Evolutionary conservation across 2,113 vertebrate species (phyloP).

Genomic region (Periophthalmus modestus): DNA sequence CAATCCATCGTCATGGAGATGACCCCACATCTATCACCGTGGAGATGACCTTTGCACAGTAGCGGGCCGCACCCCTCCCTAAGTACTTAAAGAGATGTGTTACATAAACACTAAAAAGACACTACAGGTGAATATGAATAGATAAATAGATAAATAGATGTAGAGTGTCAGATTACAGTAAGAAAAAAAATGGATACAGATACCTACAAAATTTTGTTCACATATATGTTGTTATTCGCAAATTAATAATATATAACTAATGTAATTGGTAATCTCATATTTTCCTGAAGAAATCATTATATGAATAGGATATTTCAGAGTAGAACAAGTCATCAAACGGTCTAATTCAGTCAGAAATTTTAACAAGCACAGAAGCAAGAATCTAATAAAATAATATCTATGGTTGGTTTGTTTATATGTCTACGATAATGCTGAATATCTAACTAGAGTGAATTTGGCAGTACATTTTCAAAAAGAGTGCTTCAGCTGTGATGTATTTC

Average conservation of each 20-base stretch:
- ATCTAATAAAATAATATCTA: background rate
- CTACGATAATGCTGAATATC: conserved; percentile 48
- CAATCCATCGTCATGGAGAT: conserved; percentile 71
- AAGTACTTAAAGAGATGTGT: conserved; percentile 29
- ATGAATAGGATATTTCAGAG: background rate
- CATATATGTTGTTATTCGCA: background rate
- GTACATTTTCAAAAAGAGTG: conserved; percentile 53
- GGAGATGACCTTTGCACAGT: conserved; percentile 60
- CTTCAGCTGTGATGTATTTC: conserved; percentile 43
- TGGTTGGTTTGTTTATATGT: conserved; percentile 38
- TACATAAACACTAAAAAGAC: conserved; percentile 20
- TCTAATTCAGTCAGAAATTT: background rate
- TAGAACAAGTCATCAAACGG: background rate
- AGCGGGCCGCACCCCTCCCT: conserved; percentile 52
- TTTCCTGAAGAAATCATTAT: background rate
- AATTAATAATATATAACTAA: background rate
- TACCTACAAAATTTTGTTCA: background rate
- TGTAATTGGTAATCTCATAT: too few species aligned
- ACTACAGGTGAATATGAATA: background rate
- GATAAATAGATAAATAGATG: background rate
- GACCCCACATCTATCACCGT: conserved; percentile 72
- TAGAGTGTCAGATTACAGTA: background rate
- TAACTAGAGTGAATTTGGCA: conserved; percentile 34
- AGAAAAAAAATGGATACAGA: background rate
- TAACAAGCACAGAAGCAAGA: background rate